Conservation (phyloP, 2,888 invertebrate species). For the Agrochola macilenta region DNA sequence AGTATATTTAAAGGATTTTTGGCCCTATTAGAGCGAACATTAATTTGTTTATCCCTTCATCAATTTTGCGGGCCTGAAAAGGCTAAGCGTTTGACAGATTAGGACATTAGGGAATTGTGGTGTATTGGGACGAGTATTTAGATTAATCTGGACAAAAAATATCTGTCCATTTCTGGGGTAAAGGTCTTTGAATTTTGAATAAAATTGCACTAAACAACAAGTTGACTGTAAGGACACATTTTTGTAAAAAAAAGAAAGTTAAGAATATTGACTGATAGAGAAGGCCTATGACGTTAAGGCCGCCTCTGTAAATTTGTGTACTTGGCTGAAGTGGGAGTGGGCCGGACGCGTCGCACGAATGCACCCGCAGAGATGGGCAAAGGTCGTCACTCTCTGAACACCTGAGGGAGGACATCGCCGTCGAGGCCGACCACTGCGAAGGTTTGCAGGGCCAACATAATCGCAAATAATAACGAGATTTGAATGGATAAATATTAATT, state of each 20-base stretch:
- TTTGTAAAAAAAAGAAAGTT: not conserved
- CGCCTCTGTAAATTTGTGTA: not conserved
- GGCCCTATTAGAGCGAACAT: slow-evolving; percentile 6
- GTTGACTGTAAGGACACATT: not conserved
- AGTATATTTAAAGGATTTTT: slow-evolving; percentile 26
- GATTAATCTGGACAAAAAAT: slow-evolving; percentile 13
- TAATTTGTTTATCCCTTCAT: slow-evolving; percentile 46
- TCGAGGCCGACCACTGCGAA: too few relatives aligned
- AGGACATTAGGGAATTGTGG: not conserved
- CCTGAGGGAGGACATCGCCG: too few relatives aligned
- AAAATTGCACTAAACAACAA: not conserved
- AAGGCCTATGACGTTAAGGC: not conserved
- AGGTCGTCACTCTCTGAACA: too few relatives aligned
- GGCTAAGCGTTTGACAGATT: slow-evolving; percentile 43
- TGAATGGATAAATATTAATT: too few relatives aligned
- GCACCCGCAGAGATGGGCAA: too few relatives aligned
- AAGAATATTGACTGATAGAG: not conserved
- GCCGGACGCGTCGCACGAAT: too few relatives aligned
- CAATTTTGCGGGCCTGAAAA: slow-evolving; percentile 15
- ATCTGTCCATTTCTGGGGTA: not conserved
- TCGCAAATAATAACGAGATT: too few relatives aligned
- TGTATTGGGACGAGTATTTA: not conserved
- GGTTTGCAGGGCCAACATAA: too few relatives aligned
- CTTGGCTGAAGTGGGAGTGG: not conserved
- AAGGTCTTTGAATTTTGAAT: not conserved